These are phyloP conservation scores for Sesia apiformis DNA, from an alignment of 2,888 invertebrate genomes.

Conservation along the genomic window DNA sequence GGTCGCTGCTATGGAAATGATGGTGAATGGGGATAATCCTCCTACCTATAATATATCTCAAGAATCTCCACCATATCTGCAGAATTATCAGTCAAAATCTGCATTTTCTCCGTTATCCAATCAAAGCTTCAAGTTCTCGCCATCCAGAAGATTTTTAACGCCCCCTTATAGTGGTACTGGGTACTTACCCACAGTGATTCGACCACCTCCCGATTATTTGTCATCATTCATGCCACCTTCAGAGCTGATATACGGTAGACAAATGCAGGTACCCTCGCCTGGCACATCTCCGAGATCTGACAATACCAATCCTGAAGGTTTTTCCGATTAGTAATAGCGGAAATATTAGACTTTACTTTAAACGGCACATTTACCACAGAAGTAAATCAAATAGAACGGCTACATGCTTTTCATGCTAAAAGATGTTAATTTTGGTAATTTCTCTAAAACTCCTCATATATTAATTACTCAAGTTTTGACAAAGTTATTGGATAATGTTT, in stretches of 20 bases:
- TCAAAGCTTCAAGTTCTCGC: constrained; percentile 77
- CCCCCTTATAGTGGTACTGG: constrained; percentile 90
- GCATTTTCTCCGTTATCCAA: constrained; percentile 85
- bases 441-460: too few relatives aligned
- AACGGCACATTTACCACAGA: background rate
- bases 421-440: too few relatives aligned
- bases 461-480: too few relatives aligned
- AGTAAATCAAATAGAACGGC: too few relatives aligned
- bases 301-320: constrained; percentile 66
- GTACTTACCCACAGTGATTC: constrained; percentile 85
- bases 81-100: constrained; percentile 76
- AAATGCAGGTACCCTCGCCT: constrained; percentile 59
- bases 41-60: constrained; percentile 50
- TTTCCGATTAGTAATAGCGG: constrained; percentile 55
- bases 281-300: constrained; percentile 68
- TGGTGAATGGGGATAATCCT: constrained; percentile 78
- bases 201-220: constrained; percentile 66
- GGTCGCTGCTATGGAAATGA: constrained; percentile 93
- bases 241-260: constrained; percentile 63
- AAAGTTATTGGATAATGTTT: too few relatives aligned
- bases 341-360: constrained; percentile 33
- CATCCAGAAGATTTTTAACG: constrained; percentile 85
- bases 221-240: constrained; percentile 62
- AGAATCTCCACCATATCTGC: constrained; percentile 59
- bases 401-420: too few relatives aligned